Conservation (phyloP, 2,888 invertebrate genomes). For the Prosapia bicincta region DNA sequence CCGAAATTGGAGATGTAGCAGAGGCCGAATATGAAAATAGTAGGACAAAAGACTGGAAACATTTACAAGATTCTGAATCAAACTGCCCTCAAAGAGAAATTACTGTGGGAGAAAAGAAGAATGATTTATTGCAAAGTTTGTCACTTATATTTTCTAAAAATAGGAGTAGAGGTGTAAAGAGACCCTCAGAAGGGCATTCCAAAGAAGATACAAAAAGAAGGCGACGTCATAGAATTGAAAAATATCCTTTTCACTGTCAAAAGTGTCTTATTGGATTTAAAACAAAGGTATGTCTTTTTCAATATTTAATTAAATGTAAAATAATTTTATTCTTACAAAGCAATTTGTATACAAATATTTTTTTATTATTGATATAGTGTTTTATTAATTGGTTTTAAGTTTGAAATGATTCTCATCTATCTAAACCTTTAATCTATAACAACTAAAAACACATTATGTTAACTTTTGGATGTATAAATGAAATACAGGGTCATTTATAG, state of each 20-base stretch:
- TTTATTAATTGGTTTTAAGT: no score
- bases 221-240: neutral
- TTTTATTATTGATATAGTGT: no score
- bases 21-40: neutral
- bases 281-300: neutral
- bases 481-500: no score
- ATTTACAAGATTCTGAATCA: neutral
- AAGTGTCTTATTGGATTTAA: neutral
- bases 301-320: neutral
- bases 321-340: no score
- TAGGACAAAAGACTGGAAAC: neutral
- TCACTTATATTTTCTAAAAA: neutral
- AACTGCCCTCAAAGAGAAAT: neutral
- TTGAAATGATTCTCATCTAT: no score
- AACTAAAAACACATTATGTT: no score
- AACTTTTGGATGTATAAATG: no score
- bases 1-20: neutral
- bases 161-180: conserved; percentile 15
- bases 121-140: neutral
- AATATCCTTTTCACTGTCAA: neutral
- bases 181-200: conserved; percentile 14
- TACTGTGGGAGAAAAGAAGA: neutral
- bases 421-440: no score
- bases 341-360: no score
- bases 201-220: conserved; percentile 21